Evolutionary conservation across 2,113 vertebrate species (phyloP).

Genomic region (Osmerus eperlanus): DNA sequence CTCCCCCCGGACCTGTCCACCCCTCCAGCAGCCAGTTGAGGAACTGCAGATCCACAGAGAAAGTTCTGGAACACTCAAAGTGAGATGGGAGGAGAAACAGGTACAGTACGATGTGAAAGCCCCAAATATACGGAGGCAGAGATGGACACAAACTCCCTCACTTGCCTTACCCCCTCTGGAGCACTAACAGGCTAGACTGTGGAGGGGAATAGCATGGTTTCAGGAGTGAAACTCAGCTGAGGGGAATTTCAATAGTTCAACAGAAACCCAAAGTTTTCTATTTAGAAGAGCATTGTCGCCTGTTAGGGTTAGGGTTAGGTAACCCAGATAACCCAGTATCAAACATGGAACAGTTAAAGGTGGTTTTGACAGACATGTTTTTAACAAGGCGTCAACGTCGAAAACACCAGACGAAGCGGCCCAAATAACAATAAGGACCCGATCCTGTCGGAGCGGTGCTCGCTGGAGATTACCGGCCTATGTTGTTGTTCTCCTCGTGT

Average conservation of each 20-base stretch:
- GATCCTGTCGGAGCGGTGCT: slow-evolving; percentile 9
- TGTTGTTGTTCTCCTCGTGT: slow-evolving; percentile 43
- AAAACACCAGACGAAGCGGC: slow-evolving; percentile 31
- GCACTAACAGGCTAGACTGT: too few relatives aligned
- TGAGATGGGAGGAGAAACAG: slow-evolving; percentile 67
- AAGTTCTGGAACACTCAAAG: slow-evolving; percentile 59
- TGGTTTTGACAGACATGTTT: slow-evolving; percentile 35
- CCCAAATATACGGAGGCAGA: slow-evolving; percentile 34
- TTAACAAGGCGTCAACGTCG: slow-evolving; percentile 33
- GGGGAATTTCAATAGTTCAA: too few relatives aligned
- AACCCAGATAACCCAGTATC: too few relatives aligned
- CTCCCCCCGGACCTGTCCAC: slow-evolving; percentile 61
- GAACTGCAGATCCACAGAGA: slow-evolving; percentile 59
- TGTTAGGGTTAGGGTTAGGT: too few relatives aligned
- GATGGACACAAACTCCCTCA: slow-evolving; percentile 26
- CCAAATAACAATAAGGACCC: slow-evolving; percentile 35
- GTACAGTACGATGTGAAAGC: slow-evolving; percentile 58
- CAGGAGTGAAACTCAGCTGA: too few relatives aligned
- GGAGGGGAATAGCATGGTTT: too few relatives aligned
- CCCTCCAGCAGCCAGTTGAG: slow-evolving; percentile 59
- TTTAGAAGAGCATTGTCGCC: too few relatives aligned
- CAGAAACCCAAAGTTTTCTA: too few relatives aligned
- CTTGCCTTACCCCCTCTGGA: not conserved
- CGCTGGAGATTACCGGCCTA: slow-evolving; percentile 29
- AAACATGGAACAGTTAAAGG: not conserved